Evolutionary conservation across 2,888 invertebrate species (phyloP).

Genomic region (Lydus trimaculatus): DNA sequence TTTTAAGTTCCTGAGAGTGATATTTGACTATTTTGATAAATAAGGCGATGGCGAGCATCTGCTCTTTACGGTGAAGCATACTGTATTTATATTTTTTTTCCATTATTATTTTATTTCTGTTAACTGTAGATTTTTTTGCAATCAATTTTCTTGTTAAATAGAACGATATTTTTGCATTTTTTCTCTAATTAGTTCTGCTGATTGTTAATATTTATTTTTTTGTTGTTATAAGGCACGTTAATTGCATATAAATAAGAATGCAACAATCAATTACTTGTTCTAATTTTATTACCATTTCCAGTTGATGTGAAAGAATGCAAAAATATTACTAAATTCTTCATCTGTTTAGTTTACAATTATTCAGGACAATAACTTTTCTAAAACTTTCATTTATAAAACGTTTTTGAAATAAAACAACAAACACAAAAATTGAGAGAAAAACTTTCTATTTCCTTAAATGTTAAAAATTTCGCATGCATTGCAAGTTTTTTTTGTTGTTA

Average conservation of each 20-base stretch:
- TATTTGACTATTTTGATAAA: too few relatives aligned
- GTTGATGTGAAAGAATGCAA: not conserved
- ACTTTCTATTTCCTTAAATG: conserved; percentile 6
- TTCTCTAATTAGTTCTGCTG: not conserved
- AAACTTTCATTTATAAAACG: not conserved
- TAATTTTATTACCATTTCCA: not conserved
- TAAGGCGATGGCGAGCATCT: too few relatives aligned
- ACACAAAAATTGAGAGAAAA: not conserved
- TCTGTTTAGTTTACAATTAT: not conserved
- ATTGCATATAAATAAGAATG: not conserved
- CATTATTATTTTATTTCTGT: not conserved
- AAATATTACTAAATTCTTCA: conserved; percentile 1
- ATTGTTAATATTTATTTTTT: too few relatives aligned
- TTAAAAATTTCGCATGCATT: not conserved
- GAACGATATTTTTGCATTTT: not conserved
- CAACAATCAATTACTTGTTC: not conserved
- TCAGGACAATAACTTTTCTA: not conserved
- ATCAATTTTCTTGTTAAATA: not conserved
- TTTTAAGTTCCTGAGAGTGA: too few relatives aligned
- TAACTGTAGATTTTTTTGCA: not conserved
- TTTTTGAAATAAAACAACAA: not conserved
- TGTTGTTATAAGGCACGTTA: not conserved
- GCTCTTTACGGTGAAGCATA: too few relatives aligned
- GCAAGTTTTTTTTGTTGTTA: too few relatives aligned
- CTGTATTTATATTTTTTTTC: not conserved